A percentile compares a stretch with the other conserved stretches of the same genome.
Evolutionary conservation across 2,888 invertebrate genomes (phyloP).

Genomic region (Hesperia comma): DNA sequence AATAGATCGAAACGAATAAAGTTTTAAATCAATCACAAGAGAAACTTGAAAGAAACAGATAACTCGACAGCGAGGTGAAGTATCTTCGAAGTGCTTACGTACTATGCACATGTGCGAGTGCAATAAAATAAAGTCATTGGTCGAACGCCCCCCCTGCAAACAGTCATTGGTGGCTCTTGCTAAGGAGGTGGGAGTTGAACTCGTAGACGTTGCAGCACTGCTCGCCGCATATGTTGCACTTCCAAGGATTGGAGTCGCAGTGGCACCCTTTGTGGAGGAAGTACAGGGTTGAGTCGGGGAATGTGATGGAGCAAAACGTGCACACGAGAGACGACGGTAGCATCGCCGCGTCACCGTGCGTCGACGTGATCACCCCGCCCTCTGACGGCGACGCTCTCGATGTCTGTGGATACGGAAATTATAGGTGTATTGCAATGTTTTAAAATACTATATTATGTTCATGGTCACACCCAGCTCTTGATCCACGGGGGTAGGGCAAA

Average conservation of each 20-base stretch:
- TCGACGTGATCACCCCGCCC: constrained; percentile 88
- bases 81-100: constrained; percentile 72
- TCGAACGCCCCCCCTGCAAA: constrained; percentile 80
- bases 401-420: constrained; percentile 55
- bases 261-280: constrained; percentile 99
- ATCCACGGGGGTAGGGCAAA: too few species aligned
- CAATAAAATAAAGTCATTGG: constrained; percentile 64
- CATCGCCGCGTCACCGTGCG: constrained; percentile 84
- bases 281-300: constrained; percentile 97
- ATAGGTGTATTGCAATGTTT: too few species aligned
- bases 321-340: constrained; percentile 88
- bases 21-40: constrained; percentile 19
- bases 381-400: constrained; percentile 78
- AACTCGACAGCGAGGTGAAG: constrained; percentile 52
- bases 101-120: constrained; percentile 67
- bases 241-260: constrained; percentile 97
- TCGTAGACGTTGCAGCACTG: constrained; percentile 97
- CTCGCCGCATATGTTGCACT: constrained; percentile 98
- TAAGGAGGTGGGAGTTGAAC: constrained; percentile 97
- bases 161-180: constrained; percentile 94
- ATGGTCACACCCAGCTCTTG: too few species aligned
- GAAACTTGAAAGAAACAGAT: not conserved
- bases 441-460: too few species aligned
- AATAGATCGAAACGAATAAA: constrained; percentile 6
- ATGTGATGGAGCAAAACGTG: constrained; percentile 96